These are phyloP conservation scores for Sphecodes monilicornis DNA, from an alignment of 2,888 invertebrate species.

Conservation along the genomic window DNA sequence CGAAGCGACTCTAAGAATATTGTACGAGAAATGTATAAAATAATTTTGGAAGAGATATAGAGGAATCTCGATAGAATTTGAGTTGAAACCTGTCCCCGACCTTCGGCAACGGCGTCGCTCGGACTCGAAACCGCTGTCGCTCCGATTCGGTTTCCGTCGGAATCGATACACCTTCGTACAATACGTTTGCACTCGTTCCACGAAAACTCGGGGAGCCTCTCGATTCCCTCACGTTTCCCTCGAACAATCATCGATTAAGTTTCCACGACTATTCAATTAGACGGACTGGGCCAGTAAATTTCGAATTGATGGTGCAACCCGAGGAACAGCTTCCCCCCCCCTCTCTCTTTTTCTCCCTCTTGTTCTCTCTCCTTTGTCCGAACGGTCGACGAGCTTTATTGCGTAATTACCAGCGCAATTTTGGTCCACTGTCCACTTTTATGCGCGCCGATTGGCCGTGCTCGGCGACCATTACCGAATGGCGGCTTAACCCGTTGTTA, in stretches of 20 bases:
- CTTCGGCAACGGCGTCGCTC: conserved; percentile 16
- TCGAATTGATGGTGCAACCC: neutral
- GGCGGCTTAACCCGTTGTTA: conserved; percentile 22
- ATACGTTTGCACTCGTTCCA: conserved; percentile 27
- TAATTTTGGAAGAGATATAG: neutral
- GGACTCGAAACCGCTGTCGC: conserved; percentile 9
- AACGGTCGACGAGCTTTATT: conserved; percentile 75
- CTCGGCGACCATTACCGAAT: conserved; percentile 15
- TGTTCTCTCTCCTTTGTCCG: neutral
- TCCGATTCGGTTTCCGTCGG: conserved; percentile 46
- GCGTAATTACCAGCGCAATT: conserved; percentile 82
- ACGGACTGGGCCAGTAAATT: conserved; percentile 15
- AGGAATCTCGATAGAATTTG: neutral
- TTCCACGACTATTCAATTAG: conserved; percentile 35
- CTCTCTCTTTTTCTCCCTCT: neutral
- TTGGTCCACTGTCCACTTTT: conserved; percentile 71
- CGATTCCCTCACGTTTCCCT: conserved; percentile 11
- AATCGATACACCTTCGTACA: conserved; percentile 43
- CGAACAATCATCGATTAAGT: conserved; percentile 33
- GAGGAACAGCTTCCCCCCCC: neutral
- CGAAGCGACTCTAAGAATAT: neutral
- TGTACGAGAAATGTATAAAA: neutral
- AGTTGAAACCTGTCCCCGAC: conserved; percentile 12
- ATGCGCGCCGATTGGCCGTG: conserved; percentile 31
- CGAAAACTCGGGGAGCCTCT: conserved; percentile 14